Evolutionary conservation across 2,797 vertebrate species (phyloP).

Genomic region (Schizopygopsis malacanthus): DNA sequence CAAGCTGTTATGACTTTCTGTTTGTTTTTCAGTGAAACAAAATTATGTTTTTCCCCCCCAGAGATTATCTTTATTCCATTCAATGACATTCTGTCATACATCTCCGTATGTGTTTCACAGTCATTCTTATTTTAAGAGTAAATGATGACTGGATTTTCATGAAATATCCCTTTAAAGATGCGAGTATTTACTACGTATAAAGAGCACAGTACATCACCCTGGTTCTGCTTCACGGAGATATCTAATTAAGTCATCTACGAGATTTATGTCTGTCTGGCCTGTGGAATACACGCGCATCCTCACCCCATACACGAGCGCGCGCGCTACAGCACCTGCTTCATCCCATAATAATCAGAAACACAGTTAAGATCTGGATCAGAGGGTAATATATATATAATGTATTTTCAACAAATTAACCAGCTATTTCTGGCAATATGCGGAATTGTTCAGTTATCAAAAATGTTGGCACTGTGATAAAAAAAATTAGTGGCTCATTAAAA

Average conservation of each 20-base stretch:
- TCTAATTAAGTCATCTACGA: background rate
- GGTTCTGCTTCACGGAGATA: background rate
- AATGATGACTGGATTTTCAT: background rate
- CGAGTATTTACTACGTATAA: background rate
- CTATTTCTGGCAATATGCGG: background rate
- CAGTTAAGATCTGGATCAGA: slow-evolving; percentile 50
- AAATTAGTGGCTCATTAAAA: background rate
- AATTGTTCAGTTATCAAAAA: background rate
- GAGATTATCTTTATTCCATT: background rate
- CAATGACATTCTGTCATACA: background rate
- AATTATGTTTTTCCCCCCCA: slow-evolving; percentile 1
- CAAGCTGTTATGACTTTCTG: background rate
- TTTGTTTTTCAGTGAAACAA: background rate
- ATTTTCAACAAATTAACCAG: background rate
- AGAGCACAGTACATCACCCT: background rate
- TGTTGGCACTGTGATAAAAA: background rate
- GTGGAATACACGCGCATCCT: background rate
- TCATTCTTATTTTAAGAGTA: background rate
- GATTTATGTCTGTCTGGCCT: background rate
- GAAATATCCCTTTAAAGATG: background rate
- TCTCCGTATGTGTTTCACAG: background rate
- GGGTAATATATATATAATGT: too few species aligned
- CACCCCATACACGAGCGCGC: background rate
- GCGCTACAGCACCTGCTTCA: background rate
- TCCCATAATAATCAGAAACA: slow-evolving; percentile 33